Conservation (phyloP, 2,113 vertebrate species). For the Paratilapia polleni region DNA sequence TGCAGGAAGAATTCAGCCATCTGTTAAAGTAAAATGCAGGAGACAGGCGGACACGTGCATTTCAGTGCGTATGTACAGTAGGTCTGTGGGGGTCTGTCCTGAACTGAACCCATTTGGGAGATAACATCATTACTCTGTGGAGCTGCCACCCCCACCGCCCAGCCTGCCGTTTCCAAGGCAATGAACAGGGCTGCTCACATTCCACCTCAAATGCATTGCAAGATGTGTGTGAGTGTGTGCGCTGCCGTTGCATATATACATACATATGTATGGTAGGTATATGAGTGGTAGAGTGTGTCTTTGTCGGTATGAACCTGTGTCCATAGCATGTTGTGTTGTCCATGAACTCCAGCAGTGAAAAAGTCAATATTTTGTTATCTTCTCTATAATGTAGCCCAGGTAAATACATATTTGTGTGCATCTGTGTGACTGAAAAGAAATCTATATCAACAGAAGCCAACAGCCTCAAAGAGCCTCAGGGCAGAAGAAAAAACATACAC, state of each 20-base stretch:
- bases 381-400: background rate
- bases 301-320: slow-evolving; percentile 5
- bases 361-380: background rate
- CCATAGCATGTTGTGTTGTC: background rate
- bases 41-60: background rate
- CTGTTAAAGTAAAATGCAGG: slow-evolving; percentile 5
- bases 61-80: slow-evolving; percentile 42
- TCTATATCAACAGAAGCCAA: slow-evolving; percentile 17
- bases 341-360: background rate
- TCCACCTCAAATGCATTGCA: slow-evolving; percentile 60
- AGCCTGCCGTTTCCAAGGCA: slow-evolving; percentile 75
- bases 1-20: background rate
- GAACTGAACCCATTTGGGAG: slow-evolving; percentile 61
- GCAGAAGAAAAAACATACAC: background rate
- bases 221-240: slow-evolving; percentile 21
- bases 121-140: slow-evolving; percentile 70
- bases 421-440: slow-evolving; percentile 1
- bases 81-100: slow-evolving; percentile 62
- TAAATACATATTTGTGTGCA: slow-evolving; percentile 27
- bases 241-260: slow-evolving; percentile 1
- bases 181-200: slow-evolving; percentile 61
- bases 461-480: slow-evolving; percentile 28
- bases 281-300: background rate
- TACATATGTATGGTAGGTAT: slow-evolving; percentile 5
- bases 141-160: slow-evolving; percentile 39